Percentiles rank a stretch among this genome's conserved stretches.
Evolutionary conservation across 2,113 vertebrate genomes (phyloP).

Genomic region (Rhinoderma darwinii): DNA sequence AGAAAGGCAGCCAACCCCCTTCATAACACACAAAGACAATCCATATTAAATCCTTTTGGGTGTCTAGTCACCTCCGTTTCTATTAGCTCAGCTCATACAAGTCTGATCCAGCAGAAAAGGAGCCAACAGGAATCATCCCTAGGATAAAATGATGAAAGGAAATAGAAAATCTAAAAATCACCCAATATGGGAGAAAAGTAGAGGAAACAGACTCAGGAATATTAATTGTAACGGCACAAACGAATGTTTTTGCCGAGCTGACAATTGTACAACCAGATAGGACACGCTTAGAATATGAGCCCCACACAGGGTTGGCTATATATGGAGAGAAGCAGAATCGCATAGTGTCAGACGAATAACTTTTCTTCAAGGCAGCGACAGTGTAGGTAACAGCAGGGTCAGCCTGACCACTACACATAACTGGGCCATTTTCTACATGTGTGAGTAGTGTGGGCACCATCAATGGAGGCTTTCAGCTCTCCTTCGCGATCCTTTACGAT

Average conservation of each 20-base stretch:
- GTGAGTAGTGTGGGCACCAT: background rate
- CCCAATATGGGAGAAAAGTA: conserved; percentile 55
- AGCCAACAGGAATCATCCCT: conserved; percentile 10
- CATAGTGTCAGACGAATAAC: background rate
- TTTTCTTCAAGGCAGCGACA: conserved; percentile 33
- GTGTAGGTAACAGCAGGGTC: conserved; percentile 27
- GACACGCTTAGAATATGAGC: conserved; percentile 13
- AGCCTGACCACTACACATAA: background rate
- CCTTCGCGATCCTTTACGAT: background rate
- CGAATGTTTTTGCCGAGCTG: conserved; percentile 1
- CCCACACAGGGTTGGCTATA: conserved; percentile 39
- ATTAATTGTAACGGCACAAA: conserved; percentile 39
- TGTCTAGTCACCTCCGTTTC: conserved; percentile 26
- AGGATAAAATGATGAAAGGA: conserved; percentile 33
- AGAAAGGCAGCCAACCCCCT: conserved; percentile 40
- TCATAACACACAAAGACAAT: conserved; percentile 25
- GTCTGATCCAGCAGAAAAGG: conserved; percentile 43
- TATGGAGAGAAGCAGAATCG: conserved; percentile 21
- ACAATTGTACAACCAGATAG: conserved; percentile 40
- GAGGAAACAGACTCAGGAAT: conserved; percentile 7
- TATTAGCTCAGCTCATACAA: conserved; percentile 29
- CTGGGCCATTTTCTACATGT: background rate
- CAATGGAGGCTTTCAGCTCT: background rate
- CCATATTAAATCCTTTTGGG: conserved; percentile 35
- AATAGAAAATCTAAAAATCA: conserved; percentile 35